Conservation (phyloP, 2,888 invertebrate species). For the Agrotis puta region DNA sequence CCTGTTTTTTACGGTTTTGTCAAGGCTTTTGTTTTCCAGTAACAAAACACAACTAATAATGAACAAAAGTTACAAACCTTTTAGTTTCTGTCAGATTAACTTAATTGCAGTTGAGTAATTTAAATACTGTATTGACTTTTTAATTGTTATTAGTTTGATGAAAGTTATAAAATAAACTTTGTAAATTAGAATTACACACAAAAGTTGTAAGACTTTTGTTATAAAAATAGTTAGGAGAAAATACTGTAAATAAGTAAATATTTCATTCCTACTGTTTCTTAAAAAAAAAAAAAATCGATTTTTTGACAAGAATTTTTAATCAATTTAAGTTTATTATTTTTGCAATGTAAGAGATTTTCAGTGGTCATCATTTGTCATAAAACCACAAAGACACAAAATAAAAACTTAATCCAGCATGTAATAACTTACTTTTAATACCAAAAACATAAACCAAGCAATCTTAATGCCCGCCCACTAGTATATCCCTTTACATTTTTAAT, state of each 20-base stretch:
- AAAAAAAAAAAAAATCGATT: neutral
- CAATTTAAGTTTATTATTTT: too few relatives aligned
- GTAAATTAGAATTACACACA: slow-evolving; percentile 2
- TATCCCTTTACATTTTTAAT: slow-evolving; percentile 63
- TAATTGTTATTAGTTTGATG: slow-evolving; percentile 25
- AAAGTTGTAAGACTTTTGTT: neutral
- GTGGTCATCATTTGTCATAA: too few relatives aligned
- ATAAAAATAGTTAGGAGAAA: neutral
- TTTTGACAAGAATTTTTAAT: too few relatives aligned
- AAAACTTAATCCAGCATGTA: slow-evolving; percentile 2
- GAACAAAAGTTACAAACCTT: slow-evolving; percentile 6
- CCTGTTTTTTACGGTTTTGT: too few relatives aligned
- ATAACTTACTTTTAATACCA: slow-evolving; percentile 20
- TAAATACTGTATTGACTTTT: slow-evolving; percentile 1
- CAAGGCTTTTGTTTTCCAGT: neutral
- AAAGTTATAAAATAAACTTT: slow-evolving; percentile 18
- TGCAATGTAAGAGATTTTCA: too few relatives aligned
- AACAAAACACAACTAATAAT: neutral
- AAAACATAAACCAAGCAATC: slow-evolving; percentile 42
- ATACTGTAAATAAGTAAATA: neutral
- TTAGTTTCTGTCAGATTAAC: slow-evolving; percentile 14
- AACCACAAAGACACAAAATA: neutral
- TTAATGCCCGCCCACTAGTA: slow-evolving; percentile 30
- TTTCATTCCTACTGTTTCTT: neutral
- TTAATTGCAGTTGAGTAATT: slow-evolving; percentile 15